These are phyloP conservation scores for Synchiropus splendidus DNA, from an alignment of 2,113 vertebrate genomes.

Conservation along the genomic window DNA sequence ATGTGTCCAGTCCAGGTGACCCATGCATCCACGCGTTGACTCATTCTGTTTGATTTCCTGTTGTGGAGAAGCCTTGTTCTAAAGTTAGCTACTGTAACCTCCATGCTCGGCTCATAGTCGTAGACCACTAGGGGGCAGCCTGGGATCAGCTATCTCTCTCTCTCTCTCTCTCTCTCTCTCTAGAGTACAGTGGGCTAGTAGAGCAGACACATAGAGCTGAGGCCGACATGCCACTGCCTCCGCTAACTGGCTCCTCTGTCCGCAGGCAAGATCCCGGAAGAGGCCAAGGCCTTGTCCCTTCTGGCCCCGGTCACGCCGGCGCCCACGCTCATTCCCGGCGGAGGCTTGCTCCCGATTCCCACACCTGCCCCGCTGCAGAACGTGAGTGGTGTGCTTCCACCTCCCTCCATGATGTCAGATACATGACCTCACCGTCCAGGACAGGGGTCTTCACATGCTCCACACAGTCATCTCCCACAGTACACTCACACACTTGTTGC, in stretches of 20 bases:
- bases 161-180: constrained; percentile 63
- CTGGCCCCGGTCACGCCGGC: constrained; percentile 80
- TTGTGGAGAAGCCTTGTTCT: constrained; percentile 50
- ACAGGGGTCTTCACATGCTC: too few relatives aligned
- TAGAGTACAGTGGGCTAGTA: constrained; percentile 61
- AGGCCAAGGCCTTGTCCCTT: constrained; percentile 91
- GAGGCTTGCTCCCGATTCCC: constrained; percentile 89
- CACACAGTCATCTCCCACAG: too few relatives aligned
- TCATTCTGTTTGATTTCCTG: constrained; percentile 78
- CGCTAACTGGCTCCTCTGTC: constrained; percentile 64
- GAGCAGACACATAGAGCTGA: constrained; percentile 61
- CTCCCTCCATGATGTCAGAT: too few relatives aligned
- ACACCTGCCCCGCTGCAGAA: constrained; percentile 70
- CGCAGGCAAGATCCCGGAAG: constrained; percentile 97
- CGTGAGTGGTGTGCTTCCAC: constrained; percentile 36
- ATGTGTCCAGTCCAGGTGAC: constrained; percentile 99
- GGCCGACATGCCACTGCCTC: constrained; percentile 33
- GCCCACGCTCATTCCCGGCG: constrained; percentile 84
- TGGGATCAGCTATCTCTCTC: constrained; percentile 57
- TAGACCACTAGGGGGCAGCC: constrained; percentile 46
- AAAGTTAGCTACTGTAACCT: background rate
- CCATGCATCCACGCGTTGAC: constrained; percentile 99
- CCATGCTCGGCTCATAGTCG: background rate
- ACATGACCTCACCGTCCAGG: too few relatives aligned
- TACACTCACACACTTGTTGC: too few relatives aligned